Percentiles rank a stretch among this genome's conserved stretches.
Evolutionary conservation across 2,113 vertebrate species (phyloP).

Genomic region (Lycocorax pyrrhopterus): DNA sequence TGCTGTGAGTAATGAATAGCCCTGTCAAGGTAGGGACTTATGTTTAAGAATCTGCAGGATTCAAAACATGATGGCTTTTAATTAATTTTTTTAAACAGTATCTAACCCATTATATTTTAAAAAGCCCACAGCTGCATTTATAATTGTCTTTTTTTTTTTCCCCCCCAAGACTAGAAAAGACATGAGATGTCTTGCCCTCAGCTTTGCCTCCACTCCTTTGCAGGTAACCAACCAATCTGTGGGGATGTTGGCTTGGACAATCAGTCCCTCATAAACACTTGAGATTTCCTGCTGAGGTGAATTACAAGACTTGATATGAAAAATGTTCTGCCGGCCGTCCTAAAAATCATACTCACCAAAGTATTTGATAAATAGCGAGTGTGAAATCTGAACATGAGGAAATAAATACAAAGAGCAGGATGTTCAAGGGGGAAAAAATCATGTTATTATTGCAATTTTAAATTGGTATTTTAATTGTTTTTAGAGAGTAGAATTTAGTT

Average conservation of each 20-base stretch:
- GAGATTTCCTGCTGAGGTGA: neutral
- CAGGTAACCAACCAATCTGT: neutral
- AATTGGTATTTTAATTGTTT: neutral
- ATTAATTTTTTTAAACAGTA: neutral
- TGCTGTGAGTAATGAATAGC: neutral
- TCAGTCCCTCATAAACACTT: neutral
- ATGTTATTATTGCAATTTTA: neutral
- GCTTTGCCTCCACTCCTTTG: neutral
- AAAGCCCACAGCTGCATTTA: neutral
- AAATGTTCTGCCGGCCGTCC: neutral
- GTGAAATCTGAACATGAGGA: neutral
- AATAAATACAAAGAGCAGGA: neutral
- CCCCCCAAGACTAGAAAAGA: neutral
- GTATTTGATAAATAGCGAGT: conserved; percentile 22
- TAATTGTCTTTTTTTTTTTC: neutral
- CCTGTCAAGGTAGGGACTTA: neutral
- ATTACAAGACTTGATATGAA: neutral
- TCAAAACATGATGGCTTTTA: neutral
- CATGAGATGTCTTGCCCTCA: neutral
- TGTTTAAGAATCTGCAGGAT: neutral
- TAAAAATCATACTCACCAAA: neutral
- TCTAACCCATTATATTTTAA: neutral
- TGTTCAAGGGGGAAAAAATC: neutral
- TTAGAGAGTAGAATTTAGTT: conserved; percentile 44
- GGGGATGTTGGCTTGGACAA: neutral